These are phyloP conservation scores for Drosophila flavopinicola DNA, from an alignment of 2,888 invertebrate species.

Conservation along the genomic window DNA sequence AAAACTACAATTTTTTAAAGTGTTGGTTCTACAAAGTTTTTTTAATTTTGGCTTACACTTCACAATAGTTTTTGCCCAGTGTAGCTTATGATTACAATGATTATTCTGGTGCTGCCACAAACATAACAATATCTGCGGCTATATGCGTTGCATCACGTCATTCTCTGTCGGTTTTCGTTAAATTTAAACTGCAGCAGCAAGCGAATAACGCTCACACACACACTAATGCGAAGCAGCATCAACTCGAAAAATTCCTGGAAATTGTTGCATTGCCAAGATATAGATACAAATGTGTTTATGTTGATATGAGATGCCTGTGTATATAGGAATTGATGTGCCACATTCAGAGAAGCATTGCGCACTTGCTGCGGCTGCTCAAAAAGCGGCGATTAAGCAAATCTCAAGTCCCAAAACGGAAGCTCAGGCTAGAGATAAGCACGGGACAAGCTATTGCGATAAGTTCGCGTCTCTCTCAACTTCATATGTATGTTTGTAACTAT, in stretches of 20 bases:
- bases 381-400: constrained; percentile 66
- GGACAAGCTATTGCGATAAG: constrained; percentile 57
- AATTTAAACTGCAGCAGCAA: constrained; percentile 67
- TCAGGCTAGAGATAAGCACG: constrained; percentile 58
- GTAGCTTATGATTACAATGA: constrained; percentile 33
- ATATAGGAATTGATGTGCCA: constrained; percentile 34
- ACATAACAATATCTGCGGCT: constrained; percentile 35
- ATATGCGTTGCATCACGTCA: constrained; percentile 68
- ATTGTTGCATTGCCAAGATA: constrained; percentile 12
- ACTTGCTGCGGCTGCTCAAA: constrained; percentile 18
- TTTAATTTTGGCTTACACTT: no score
- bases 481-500: constrained; percentile 1
- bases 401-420: constrained; percentile 65
- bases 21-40: no score
- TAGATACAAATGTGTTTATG: constrained; percentile 4
- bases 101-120: constrained; percentile 14
- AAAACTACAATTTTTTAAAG: no score
- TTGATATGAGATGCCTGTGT: constrained; percentile 8
- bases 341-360: constrained; percentile 33
- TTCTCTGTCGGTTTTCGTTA: constrained; percentile 62
- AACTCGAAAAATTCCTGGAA: constrained; percentile 64
- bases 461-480: constrained; percentile 41
- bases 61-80: constrained; percentile 28
- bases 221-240: constrained; percentile 46
- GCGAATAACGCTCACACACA: constrained; percentile 16